Conservation (phyloP, 2,888 invertebrate genomes). For the Coelinius sp. region DNA sequence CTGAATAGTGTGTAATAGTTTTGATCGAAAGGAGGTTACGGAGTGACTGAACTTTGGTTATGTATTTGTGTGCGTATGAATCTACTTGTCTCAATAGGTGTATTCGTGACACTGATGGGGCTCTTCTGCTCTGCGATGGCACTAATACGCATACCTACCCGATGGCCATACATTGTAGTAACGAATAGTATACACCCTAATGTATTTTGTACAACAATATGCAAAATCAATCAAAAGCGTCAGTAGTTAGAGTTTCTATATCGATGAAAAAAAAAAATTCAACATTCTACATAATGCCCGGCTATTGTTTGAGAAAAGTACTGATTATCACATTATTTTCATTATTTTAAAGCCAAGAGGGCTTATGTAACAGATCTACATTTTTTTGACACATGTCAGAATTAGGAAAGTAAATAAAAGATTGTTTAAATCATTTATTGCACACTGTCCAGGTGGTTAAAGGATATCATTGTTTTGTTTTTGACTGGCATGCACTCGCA, state of each 20-base stretch:
- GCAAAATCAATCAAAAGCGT: conserved; percentile 6
- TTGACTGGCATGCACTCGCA: too few species aligned
- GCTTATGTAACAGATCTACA: too few species aligned
- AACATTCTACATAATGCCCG: too few species aligned
- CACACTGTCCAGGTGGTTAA: too few species aligned
- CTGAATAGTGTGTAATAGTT: conserved; percentile 70
- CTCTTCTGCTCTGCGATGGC: not conserved
- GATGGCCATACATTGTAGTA: not conserved
- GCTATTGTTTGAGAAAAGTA: too few species aligned
- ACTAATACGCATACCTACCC: not conserved
- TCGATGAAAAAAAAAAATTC: not conserved
- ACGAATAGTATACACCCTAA: not conserved
- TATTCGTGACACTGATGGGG: not conserved
- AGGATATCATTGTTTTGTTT: too few species aligned
- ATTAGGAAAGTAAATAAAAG: too few species aligned
- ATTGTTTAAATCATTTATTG: too few species aligned
- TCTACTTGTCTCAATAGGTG: conserved; percentile 16
- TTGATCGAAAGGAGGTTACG: conserved; percentile 71
- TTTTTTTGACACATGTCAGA: too few species aligned
- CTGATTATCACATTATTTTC: too few species aligned
- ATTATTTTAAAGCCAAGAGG: too few species aligned
- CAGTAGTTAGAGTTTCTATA: not conserved
- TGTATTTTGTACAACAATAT: not conserved
- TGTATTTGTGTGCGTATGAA: conserved; percentile 57
- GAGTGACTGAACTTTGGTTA: conserved; percentile 69